Base-by-base conservation (phyloP, 1,140 invertebrate genomes). In the Solenopsis fugax region DNA sequence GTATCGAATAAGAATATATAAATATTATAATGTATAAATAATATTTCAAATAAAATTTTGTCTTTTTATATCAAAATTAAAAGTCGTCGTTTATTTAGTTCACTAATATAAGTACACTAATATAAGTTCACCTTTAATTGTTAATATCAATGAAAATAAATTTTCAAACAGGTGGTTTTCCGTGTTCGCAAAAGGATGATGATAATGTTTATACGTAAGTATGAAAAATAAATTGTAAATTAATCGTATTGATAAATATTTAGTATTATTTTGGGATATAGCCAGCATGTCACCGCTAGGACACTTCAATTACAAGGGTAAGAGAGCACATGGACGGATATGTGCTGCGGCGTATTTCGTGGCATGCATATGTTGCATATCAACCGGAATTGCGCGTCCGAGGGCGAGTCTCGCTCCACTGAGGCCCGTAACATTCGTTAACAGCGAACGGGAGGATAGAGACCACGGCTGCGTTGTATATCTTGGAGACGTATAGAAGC, bases 301-400 rank as follows among this genome's bases (percentile, higher is more conserved):
- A 84, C 29, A 21, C 54, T 60, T 73, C 80, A 84, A 84, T 84
- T 84, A 84, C 69, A 75, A 52, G 69, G 56, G 29, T 37, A 73
- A 82, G 80, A 73, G 80, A 82, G 37, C 37, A 48, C 9, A 45
- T 16, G 21, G 24, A 45, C 41, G 54, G 67, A 75, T 75, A 60
- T 60, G 37, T 13, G 69, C 29, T 73, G 69, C 41, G 54, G 29
- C n/a, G 54, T 56, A 84, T 48, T 75, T 84, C 54, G 45, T 50
- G 69, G 80, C 24, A 60, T 84, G 54, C 69, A 84, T 75, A 60
- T 84, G 69, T 72, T 60, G 69, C 80, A 73, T 73, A 82, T 84
- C 69, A 84, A 60, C 69, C 41, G 80, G 29, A 84, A 84, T 84
- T 84, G 80, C 54, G 54, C 52, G 24, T 84, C 67, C 69, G 80